These are phyloP conservation scores for Pseudolycoriella hygida DNA, from an alignment of 2,888 invertebrate genomes.

Conservation along the genomic window DNA sequence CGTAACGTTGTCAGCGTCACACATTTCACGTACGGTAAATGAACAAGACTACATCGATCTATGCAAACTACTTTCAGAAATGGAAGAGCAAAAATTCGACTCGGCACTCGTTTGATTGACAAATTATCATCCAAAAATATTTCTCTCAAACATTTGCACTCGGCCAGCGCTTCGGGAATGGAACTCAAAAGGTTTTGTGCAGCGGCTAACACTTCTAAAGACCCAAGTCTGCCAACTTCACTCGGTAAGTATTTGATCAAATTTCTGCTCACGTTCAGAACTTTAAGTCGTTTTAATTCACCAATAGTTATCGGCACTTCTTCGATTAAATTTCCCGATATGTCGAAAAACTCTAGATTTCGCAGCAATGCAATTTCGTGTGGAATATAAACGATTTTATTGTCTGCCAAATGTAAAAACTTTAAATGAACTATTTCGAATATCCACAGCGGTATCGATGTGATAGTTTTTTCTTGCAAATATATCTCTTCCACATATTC, in stretches of 20 bases:
- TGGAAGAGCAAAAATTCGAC: too few relatives aligned
- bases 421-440: slow-evolving; percentile 26
- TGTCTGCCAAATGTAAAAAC: slow-evolving; percentile 27
- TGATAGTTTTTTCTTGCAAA: slow-evolving; percentile 40
- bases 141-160: too few relatives aligned
- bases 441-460: slow-evolving; percentile 36
- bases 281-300: slow-evolving; percentile 32
- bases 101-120: too few relatives aligned
- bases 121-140: too few relatives aligned
- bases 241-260: slow-evolving; percentile 22
- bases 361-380: slow-evolving; percentile 22
- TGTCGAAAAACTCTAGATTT: slow-evolving; percentile 26
- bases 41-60: too few relatives aligned
- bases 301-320: slow-evolving; percentile 22
- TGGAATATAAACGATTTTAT: slow-evolving; percentile 22
- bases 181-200: too few relatives aligned
- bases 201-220: too few relatives aligned
- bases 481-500: slow-evolving; percentile 39
- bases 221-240: too few relatives aligned
- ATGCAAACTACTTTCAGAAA: too few relatives aligned
- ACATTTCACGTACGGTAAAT: too few relatives aligned
- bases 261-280: slow-evolving; percentile 39
- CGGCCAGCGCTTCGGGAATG: too few relatives aligned
- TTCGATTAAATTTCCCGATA: slow-evolving; percentile 23
- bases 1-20: too few relatives aligned